phyloP scores from a whole-genome alignment of 2,113 vertebrate species.

The Buteo buteo region DNA sequence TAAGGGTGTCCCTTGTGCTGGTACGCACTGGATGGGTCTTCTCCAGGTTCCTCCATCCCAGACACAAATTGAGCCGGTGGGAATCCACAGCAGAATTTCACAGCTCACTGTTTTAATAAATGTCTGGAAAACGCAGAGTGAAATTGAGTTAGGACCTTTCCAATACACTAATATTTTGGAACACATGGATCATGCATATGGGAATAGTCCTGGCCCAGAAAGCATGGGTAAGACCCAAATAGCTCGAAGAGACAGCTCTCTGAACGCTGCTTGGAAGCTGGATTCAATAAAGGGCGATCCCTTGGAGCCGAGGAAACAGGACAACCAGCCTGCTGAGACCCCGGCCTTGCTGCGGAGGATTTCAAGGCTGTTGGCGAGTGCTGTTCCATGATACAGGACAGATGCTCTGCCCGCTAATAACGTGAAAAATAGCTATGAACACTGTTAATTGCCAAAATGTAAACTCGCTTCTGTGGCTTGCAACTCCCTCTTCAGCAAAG shows the following conservation, averaged over 20 bases:
- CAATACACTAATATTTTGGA: conserved; percentile 10
- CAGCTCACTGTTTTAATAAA: conserved; percentile 30
- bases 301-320: neutral
- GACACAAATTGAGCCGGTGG: neutral
- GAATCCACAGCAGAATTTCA: conserved; percentile 5
- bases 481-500: neutral
- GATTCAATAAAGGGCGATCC: neutral
- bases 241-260: neutral
- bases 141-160: neutral
- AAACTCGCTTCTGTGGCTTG: neutral
- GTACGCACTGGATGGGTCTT: rapidly evolving
- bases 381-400: neutral
- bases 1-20: neutral
- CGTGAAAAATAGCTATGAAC: neutral
- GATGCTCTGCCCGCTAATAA: neutral
- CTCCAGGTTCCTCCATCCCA: neutral
- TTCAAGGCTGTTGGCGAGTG: neutral
- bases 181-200: neutral
- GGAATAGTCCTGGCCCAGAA: conserved; percentile 25
- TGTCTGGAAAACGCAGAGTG: neutral
- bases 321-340: neutral
- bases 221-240: neutral
- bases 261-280: neutral
- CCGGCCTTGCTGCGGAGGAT: neutral
- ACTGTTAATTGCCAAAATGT: neutral